Evolutionary conservation across 2,797 vertebrate species (phyloP).

Genomic region (Lophius americanus): DNA sequence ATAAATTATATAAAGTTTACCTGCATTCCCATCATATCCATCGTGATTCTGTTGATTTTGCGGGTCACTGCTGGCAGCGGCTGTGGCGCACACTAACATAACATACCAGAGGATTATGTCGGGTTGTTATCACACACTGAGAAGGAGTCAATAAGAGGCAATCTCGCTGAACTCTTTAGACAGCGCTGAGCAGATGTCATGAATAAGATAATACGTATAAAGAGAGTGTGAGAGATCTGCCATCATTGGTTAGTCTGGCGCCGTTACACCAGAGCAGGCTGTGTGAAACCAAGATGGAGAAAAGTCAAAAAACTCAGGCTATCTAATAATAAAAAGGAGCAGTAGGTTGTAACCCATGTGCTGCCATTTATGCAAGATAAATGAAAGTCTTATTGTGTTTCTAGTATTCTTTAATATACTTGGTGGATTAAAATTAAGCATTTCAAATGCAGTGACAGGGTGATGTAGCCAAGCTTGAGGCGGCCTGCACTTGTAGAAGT

Average conservation of each 20-base stretch:
- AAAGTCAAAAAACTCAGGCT: no score
- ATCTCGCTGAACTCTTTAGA: not conserved
- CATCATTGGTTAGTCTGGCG: slow-evolving; percentile 33
- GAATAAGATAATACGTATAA: slow-evolving; percentile 17
- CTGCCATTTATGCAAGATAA: not conserved
- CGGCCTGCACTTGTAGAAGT: slow-evolving; percentile 46
- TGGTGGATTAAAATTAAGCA: not conserved
- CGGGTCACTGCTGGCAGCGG: not conserved
- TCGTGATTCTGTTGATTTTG: not conserved
- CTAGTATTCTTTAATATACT: not conserved
- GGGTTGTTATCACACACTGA: not conserved
- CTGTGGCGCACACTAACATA: not conserved
- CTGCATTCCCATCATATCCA: slow-evolving; percentile 4
- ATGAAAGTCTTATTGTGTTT: slow-evolving; percentile 8
- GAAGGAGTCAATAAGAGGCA: not conserved
- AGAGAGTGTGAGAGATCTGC: slow-evolving; percentile 23
- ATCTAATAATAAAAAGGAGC: not conserved
- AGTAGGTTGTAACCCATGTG: not conserved
- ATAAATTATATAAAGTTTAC: not conserved
- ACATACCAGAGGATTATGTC: not conserved
- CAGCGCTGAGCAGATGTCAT: not conserved
- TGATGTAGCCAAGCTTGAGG: not conserved
- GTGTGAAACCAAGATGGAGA: not conserved
- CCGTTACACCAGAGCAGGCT: not conserved
- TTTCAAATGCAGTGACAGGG: slow-evolving; percentile 4